Percentiles rank a stretch among this genome's conserved stretches.
These are phyloP conservation scores for Mesoligia furuncula DNA, from an alignment of 2,888 invertebrate species.

Conservation along the genomic window DNA sequence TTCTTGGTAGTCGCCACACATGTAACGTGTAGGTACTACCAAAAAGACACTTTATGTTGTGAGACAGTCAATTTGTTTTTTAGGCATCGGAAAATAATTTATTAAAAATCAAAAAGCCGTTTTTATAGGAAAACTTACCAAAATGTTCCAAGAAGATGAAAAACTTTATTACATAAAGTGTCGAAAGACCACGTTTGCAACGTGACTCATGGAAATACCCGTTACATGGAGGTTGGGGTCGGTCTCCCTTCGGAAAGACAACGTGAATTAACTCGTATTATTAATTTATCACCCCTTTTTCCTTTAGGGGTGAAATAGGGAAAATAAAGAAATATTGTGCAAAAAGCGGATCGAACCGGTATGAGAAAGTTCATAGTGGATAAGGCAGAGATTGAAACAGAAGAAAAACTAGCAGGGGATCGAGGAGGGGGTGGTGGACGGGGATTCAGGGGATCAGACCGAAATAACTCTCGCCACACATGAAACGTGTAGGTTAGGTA, in stretches of 20 bases:
- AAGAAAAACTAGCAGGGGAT: no score
- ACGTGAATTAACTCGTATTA: conserved; percentile 39
- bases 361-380: no score
- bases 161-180: not conserved
- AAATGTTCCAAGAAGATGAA: not conserved
- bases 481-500: not conserved
- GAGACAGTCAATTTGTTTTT: not conserved
- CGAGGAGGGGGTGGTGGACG: no score
- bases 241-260: not conserved
- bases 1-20: not conserved
- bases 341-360: no score
- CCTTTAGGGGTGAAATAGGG: not conserved
- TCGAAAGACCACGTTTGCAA: conserved; percentile 23
- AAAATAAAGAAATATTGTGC: not conserved
- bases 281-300: conserved; percentile 9
- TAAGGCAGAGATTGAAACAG: no score
- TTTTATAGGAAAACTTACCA: no score
- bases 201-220: conserved; percentile 19
- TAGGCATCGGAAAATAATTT: not conserved
- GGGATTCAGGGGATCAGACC: no score
- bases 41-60: not conserved
- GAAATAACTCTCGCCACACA: no score
- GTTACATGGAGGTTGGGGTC: not conserved
- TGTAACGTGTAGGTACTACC: not conserved
- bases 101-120: not conserved